Evolutionary conservation across 2,797 vertebrate species (phyloP).

Genomic region (Xyrichtys novacula): DNA sequence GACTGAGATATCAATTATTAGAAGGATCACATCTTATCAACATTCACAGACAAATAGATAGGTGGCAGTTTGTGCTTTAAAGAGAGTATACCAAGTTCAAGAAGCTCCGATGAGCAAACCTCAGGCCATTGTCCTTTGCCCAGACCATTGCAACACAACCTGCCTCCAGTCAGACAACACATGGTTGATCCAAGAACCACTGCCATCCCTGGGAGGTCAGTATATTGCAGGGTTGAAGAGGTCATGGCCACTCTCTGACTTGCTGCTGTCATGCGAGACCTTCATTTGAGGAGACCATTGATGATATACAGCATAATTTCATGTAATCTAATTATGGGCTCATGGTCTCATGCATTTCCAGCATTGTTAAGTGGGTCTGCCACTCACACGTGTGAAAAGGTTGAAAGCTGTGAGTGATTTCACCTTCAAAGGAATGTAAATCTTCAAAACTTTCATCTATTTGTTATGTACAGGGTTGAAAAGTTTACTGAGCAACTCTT

Average conservation of each 20-base stretch:
- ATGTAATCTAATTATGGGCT: slow-evolving; percentile 38
- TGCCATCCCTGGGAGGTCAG: slow-evolving; percentile 10
- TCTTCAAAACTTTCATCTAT: slow-evolving; percentile 10
- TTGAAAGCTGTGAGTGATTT: slow-evolving; percentile 8
- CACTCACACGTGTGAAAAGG: slow-evolving; percentile 21
- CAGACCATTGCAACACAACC: slow-evolving; percentile 4
- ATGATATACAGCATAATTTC: slow-evolving; percentile 19
- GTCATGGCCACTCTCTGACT: slow-evolving; percentile 5
- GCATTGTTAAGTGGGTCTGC: slow-evolving; percentile 12
- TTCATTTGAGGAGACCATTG: slow-evolving; percentile 22
- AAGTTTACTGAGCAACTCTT: slow-evolving; percentile 26
- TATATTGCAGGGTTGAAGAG: slow-evolving; percentile 6
- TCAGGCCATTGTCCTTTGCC: slow-evolving; percentile 1
- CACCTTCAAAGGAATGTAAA: slow-evolving; percentile 18
- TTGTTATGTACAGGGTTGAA: slow-evolving; percentile 30
- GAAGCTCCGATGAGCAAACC: not conserved
- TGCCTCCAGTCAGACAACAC: slow-evolving; percentile 1
- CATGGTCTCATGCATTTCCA: slow-evolving; percentile 21
- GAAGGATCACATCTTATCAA: not conserved
- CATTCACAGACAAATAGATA: not conserved
- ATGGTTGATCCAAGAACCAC: not conserved
- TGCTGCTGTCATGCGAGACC: slow-evolving; percentile 17
- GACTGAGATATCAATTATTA: not conserved
- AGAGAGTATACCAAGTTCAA: not conserved
- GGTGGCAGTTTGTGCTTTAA: not conserved